Base-by-base conservation (phyloP, 2,888 invertebrate genomes). In the Agriotes lineatus region DNA sequence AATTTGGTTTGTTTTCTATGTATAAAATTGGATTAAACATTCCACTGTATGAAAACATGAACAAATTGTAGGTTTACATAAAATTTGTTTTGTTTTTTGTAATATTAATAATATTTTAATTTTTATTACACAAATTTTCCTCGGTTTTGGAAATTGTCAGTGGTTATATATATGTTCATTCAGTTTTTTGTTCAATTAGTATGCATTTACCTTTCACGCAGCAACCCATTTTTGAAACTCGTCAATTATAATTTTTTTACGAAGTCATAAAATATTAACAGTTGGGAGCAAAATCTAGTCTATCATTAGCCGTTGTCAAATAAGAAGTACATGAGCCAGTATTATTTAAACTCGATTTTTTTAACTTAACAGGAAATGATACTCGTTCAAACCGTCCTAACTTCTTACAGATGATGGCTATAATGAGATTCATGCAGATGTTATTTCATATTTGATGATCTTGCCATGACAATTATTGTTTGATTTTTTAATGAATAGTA, bases 261-360 rank as follows among this genome's bases (percentile, higher is more conserved):
- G n/a, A 48, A 48, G 22, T 19, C 19, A 18, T 19, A 19, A 48
- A 52, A 35, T 33, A 52, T 54, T 67, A 74, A 73, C 78, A 77
- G 80, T 79, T 79, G 82, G 81, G 81, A 80, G 81, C 77, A 69
- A 75, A 76, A 78, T 84, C 83, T 83, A 84, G 83, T 84, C 83
- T 75, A 76, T 79, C 79, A 78, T 80, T 80, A 79, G 77, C 77
- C 74, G 74, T 78, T 78, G 76, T 79, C 79, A 74, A 77, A 79
- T 78, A 77, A 81, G 80, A 80, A 82, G 80, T 80, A 76, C 60
- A 77, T 78, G 79, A 81, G 81, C 82, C 82, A 83, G 82, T 83
- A 83, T 83, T 83, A 78, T 77, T 77, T 73, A 71, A 69, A 70
- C 64, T 66, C 33, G 45, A 64, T 62, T 59, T 71, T 18, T 30